Evolutionary conservation across 2,113 vertebrate species (phyloP), one percentile per base, ranked within the genome.

Genomic region (Progne subis): DNA sequence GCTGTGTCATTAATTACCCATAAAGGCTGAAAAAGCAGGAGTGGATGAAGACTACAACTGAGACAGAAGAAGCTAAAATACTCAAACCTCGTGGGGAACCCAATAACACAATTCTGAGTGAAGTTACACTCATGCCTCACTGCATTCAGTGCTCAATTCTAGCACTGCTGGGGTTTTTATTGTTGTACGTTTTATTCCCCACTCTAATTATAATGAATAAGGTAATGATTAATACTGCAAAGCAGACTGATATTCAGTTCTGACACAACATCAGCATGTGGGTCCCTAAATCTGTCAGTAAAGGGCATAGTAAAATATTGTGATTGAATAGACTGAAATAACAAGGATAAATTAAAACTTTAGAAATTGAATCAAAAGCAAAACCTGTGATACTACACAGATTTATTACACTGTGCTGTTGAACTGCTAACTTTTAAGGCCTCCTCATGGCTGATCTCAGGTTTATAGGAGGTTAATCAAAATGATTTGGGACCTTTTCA

Each of bases 181-280:
- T 68, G 32, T 82, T 80, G 53, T 39, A 68, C 25, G 50, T 43
- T 92, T 92, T 94, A 82, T 91, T 95, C 68, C 37, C 34, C 24
- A 60, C 79, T 90, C 57, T 90, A 76, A 92, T 90, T 85, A 85
- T 72, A 90, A 91, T 20, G 20, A 95, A 95, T 84, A 91, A 59
- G 59, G 44, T 67, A 86, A 84, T 82, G 75, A 93, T 85, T 87
- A 85, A 88, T 76, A 52, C 70, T 76, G 37, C 37, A 72, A 82
- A 92, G 34, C 34, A 75, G 53, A 64, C 53, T 88, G 67, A 59
- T 78, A 70, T 31, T 88, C 41, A 60, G 23, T 60, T 49, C 37
- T 64, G 57, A 68, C 85, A 89, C 43, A 81, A 84, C 20, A 90
- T 41, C 92, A 85, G 65, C 34, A 50, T 64, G 75, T 64, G 85